Evolutionary conservation across 2,888 invertebrate species (phyloP), one percentile per base, ranked within the genome.

Genomic region (Lasioglossum lativentre): DNA sequence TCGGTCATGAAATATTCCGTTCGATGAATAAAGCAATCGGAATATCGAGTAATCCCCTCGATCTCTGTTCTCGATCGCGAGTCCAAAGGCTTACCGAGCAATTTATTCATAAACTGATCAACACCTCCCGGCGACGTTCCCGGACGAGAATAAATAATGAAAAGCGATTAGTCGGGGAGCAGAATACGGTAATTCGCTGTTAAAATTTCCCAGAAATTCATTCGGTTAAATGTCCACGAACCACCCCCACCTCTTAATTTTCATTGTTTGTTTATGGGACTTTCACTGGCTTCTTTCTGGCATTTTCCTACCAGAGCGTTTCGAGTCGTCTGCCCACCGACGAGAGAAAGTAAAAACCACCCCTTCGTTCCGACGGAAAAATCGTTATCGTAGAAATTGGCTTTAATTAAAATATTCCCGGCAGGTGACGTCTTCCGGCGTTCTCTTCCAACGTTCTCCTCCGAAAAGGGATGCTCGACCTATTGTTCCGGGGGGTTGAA

Each of bases 321-420:
- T n/a, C 70, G 68, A 23, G 56, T 75, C 76, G 42, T 78, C 80
- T 75, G n/a, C 68, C 68, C 74, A 74, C 70, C 78, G 66, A 47
- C 78, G 72, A 68, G 63, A 75, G 68, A 70, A 68, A 45, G 47
- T 27, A 68, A 70, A n/a, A n/a, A 66, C 72, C 71, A 59, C 68
- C 78, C 71, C 59, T 80, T 68, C 68, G 68, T 66, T 23, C 19
- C 68, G 38, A 40, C 68, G 76, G 70, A 81, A 86, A 81, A 86
- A 82, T 80, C 87, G 86, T 84, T 83, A 76, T 85, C 86, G 83
- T 80, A 83, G 85, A 80, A 90, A 90, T 88, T 75, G 84, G 77
- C 80, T 85, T 88, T 91, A 91, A 90, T 90, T 90, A 90, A 91
- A 91, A 87, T 87, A 90, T 91, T 85, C 85, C 74, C 66, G 30